Conservation (phyloP, 2,113 vertebrate genomes). For the Motacilla alba region DNA sequence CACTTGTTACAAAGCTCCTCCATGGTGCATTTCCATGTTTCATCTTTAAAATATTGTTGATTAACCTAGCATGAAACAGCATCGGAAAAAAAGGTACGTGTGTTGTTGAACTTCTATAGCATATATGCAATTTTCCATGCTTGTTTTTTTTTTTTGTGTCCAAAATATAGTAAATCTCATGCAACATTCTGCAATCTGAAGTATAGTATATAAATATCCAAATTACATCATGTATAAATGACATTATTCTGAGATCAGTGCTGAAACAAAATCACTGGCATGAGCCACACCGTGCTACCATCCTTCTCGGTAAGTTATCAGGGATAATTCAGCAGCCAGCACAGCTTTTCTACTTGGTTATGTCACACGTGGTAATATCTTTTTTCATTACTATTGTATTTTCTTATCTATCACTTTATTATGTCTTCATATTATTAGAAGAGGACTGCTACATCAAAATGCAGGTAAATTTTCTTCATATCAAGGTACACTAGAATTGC, state of each 20-base stretch:
- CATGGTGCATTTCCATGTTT: not conserved
- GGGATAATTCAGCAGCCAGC: not conserved
- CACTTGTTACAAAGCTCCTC: not conserved
- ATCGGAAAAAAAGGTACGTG: not conserved
- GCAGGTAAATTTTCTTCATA: not conserved
- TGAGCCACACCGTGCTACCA: not conserved
- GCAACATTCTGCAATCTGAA: not conserved
- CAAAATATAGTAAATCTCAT: not conserved
- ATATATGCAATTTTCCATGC: not conserved
- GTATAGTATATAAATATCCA: not conserved
- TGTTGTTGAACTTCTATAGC: not conserved
- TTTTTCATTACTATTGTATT: not conserved
- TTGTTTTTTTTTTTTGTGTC: accelerated
- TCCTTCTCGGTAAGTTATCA: not conserved
- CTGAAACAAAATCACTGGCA: not conserved
- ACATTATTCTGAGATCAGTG: not conserved
- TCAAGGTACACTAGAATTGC: not conserved
- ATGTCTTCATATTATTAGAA: not conserved
- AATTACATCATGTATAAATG: not conserved
- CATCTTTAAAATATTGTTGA: not conserved
- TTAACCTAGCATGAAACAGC: not conserved
- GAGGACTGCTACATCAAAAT: not conserved
- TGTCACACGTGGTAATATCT: not conserved
- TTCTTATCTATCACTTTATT: not conserved
- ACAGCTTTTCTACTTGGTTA: not conserved